Conservation (phyloP, 1,140 invertebrate genomes). For the Phenacoccus solenopsis region DNA sequence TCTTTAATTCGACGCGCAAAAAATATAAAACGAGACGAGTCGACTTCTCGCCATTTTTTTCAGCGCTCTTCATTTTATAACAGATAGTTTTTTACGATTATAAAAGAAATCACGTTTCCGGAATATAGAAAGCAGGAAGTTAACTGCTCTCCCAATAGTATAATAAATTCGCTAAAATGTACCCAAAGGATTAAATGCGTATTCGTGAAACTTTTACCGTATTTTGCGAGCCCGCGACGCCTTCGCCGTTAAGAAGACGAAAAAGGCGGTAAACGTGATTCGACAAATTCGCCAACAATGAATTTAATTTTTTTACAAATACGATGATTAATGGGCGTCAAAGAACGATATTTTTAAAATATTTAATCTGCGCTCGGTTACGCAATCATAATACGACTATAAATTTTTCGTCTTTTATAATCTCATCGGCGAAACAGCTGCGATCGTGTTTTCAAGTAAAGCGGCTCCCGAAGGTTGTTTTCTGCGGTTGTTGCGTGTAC, state of each 20-base stretch:
- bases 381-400: no score
- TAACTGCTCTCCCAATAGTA: slow-evolving; percentile 1
- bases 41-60: not conserved
- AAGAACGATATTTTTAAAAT: not conserved
- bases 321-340: not conserved
- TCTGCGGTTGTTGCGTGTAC: no score
- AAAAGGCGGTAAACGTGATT: not conserved
- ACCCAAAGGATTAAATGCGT: slow-evolving; percentile 1
- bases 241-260: not conserved
- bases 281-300: not conserved
- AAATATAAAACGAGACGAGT: not conserved
- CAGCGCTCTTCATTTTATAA: no score
- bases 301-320: slow-evolving; percentile 4
- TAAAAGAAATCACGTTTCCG: not conserved
- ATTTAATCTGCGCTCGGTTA: no score
- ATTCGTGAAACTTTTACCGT: slow-evolving; percentile 1
- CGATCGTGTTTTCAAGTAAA: no score
- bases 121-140: slow-evolving; percentile 1
- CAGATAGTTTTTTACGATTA: not conserved
- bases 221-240: not conserved
- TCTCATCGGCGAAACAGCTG: no score
- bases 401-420: no score
- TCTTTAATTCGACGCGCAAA: not conserved
- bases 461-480: no score
- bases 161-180: not conserved